phyloP scores from a whole-genome alignment of 1,140 invertebrate species.

The Nylanderia fulva region DNA sequence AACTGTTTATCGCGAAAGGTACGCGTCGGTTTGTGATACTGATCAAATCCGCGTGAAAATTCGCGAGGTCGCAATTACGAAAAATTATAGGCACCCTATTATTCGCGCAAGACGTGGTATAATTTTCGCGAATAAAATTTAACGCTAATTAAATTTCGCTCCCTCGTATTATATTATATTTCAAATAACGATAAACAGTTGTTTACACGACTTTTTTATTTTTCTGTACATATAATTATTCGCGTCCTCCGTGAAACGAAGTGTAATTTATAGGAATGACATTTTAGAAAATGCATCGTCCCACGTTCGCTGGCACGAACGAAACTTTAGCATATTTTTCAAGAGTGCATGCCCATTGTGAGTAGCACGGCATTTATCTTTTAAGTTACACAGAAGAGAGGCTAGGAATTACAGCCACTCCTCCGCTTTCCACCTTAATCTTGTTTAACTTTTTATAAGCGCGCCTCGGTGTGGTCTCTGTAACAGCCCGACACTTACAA shows the following conservation, averaged over 20 bases:
- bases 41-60: constrained; percentile 38
- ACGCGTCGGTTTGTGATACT: constrained; percentile 8
- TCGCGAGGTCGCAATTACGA: neutral
- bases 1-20: constrained; percentile 47
- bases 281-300: constrained; percentile 16
- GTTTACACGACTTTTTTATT: neutral
- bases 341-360: constrained; percentile 28
- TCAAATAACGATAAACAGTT: constrained; percentile 4
- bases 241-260: neutral
- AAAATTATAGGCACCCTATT: too few relatives aligned
- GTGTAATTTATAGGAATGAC: constrained; percentile 18
- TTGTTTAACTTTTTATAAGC: constrained; percentile 55
- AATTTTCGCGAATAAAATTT: constrained; percentile 33
- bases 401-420: constrained; percentile 52
- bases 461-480: neutral
- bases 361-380: constrained; percentile 50
- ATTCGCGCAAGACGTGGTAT: neutral
- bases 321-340: constrained; percentile 47
- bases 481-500: constrained; percentile 43
- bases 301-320: neutral
- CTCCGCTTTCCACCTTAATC: constrained; percentile 44
- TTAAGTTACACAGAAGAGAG: constrained; percentile 35
- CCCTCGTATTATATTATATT: neutral
- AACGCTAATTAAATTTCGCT: constrained; percentile 26
- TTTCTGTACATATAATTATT: constrained; percentile 4